Conservation (phyloP, 2,888 invertebrate genomes). For the Chironomus tentans region DNA sequence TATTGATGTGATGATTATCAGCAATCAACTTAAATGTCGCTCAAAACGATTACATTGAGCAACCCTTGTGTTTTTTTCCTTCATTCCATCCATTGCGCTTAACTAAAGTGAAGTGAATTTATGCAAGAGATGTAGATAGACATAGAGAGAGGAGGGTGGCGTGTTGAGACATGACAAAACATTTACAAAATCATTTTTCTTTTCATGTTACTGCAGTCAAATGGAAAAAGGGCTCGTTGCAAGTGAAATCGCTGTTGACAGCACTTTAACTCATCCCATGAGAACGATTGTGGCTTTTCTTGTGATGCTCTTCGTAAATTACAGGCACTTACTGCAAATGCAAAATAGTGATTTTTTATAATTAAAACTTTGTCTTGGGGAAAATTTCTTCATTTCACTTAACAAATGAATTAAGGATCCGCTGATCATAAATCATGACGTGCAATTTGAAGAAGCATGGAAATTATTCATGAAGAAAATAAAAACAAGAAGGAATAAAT, state of each 20-base stretch:
- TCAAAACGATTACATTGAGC: conserved; percentile 18
- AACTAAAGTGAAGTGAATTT: not conserved
- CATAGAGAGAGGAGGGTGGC: not conserved
- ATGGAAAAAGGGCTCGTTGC: not conserved
- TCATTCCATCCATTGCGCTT: not conserved
- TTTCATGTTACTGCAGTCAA: not conserved
- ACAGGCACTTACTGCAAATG: not conserved
- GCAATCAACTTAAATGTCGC: conserved; percentile 24
- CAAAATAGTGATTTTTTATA: not conserved
- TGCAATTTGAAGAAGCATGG: not conserved
- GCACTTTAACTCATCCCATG: not conserved
- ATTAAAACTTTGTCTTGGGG: not conserved
- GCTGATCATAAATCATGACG: conserved; percentile 21
- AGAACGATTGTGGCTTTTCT: not conserved
- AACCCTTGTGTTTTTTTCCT: conserved; percentile 9
- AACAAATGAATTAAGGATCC: not conserved
- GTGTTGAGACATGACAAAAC: conserved; percentile 22
- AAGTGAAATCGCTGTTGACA: conserved; percentile 5
- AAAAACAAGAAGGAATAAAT: not conserved
- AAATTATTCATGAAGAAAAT: not conserved
- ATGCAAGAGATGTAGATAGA: not conserved
- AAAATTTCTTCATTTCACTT: not conserved
- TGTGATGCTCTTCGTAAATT: not conserved
- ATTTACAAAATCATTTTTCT: conserved; percentile 17
- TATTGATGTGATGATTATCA: conserved; percentile 19